These are phyloP conservation scores for Microtus pennsylvanicus DNA, from an alignment of 2,113 vertebrate genomes.

Conservation along the genomic window DNA sequence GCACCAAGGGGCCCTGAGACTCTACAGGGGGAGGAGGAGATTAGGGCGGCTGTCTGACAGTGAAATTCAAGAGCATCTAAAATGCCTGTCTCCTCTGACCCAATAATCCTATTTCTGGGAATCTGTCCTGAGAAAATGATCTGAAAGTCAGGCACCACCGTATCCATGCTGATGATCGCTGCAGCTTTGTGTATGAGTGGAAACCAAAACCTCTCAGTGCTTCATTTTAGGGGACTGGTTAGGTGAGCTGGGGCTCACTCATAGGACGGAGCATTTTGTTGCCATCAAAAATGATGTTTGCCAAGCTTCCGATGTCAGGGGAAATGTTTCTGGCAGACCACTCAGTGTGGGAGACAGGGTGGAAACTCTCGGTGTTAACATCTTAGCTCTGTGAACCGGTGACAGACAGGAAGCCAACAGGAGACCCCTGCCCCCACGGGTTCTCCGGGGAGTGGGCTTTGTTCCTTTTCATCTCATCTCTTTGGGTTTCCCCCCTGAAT, in stretches of 20 bases:
- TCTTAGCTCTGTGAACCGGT: conserved; percentile 30
- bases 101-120: conserved; percentile 65
- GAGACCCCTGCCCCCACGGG: neutral
- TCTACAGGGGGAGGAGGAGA: rapidly evolving
- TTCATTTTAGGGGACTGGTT: conserved; percentile 22
- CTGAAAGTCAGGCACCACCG: conserved; percentile 35
- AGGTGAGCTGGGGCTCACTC: conserved; percentile 43
- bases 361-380: neutral
- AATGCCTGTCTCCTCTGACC: neutral
- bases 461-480: conserved; percentile 31
- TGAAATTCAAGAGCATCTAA: conserved; percentile 26
- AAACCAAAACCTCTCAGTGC: conserved; percentile 38
- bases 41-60: neutral
- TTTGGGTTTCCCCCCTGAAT: neutral
- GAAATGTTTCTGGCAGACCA: neutral
- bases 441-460: neutral
- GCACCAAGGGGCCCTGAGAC: neutral
- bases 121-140: conserved; percentile 62
- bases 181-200: conserved; percentile 27
- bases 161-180: neutral
- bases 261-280: conserved; percentile 70
- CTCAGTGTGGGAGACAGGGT: conserved; percentile 18
- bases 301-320: neutral
- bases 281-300: conserved; percentile 76
- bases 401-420: neutral